Evolutionary conservation across 2,888 invertebrate species (phyloP).

Genomic region (Mimachlamys varia): DNA sequence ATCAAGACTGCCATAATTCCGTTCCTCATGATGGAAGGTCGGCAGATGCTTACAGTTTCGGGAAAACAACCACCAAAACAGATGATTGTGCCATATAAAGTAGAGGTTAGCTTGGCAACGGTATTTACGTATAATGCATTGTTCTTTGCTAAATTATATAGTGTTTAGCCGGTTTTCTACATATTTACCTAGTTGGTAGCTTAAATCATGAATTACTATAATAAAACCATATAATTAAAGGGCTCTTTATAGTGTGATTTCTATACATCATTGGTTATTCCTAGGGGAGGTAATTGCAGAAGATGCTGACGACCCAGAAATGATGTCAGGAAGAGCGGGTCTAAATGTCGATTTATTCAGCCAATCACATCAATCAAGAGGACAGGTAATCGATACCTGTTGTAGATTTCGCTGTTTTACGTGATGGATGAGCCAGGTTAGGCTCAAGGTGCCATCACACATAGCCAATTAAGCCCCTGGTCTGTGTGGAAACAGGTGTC

Average conservation of each 20-base stretch:
- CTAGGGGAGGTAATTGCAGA: neutral
- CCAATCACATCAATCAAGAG: neutral
- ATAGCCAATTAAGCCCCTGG: neutral
- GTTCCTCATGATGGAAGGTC: too few relatives aligned
- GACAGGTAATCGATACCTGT: neutral
- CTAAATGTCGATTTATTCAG: neutral
- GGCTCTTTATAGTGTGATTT: neutral
- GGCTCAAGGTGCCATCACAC: neutral
- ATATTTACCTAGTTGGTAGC: neutral
- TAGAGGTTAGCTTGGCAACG: too few relatives aligned
- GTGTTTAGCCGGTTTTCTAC: neutral
- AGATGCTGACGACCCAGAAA: neutral
- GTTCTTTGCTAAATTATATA: neutral
- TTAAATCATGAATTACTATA: neutral
- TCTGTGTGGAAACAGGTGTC: constrained; percentile 24
- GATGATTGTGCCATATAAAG: too few relatives aligned
- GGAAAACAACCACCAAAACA: too few relatives aligned
- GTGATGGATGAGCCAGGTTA: constrained; percentile 13
- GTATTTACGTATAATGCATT: too few relatives aligned
- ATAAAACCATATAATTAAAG: neutral
- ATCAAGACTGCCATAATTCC: too few relatives aligned
- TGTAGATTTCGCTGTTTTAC: neutral
- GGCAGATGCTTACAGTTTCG: too few relatives aligned
- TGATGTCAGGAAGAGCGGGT: neutral
- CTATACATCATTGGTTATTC: neutral